Percentiles rank a stretch among this genome's conserved stretches.
Conservation (phyloP, 2,113 vertebrate genomes). For the Mola mola region DNA sequence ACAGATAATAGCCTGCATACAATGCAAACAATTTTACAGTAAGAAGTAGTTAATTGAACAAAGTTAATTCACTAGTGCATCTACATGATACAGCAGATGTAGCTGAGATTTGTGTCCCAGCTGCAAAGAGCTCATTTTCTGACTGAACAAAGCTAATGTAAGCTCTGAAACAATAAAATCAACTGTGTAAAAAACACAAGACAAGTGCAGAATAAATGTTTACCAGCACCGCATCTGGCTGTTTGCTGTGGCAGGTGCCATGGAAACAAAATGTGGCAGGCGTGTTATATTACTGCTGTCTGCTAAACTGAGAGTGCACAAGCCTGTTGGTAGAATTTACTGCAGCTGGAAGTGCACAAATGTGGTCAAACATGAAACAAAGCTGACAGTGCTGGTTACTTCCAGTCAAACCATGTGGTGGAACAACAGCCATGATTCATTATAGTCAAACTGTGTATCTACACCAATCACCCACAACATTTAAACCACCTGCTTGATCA, state of each 20-base stretch:
- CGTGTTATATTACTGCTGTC: conserved; percentile 33
- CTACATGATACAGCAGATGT: conserved; percentile 25
- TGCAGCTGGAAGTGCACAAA: conserved; percentile 22
- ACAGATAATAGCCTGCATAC: too few relatives aligned
- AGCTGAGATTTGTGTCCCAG: conserved; percentile 26
- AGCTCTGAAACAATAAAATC: conserved; percentile 33
- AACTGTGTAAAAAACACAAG: conserved; percentile 35
- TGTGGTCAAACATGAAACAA: conserved; percentile 7
- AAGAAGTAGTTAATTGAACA: too few relatives aligned
- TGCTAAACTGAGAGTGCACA: conserved; percentile 34
- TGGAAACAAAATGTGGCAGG: conserved; percentile 46
- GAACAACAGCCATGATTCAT: conserved; percentile 8
- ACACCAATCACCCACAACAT: too few relatives aligned
- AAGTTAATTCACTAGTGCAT: too few relatives aligned
- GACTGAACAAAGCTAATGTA: conserved; percentile 41
- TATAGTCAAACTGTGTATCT: too few relatives aligned
- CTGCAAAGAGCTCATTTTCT: conserved; percentile 43
- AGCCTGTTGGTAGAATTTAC: conserved; percentile 45
- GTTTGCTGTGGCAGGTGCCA: conserved; percentile 43
- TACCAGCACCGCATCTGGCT: conserved; percentile 28
- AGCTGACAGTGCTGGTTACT: conserved; percentile 25
- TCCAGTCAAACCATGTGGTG: background rate
- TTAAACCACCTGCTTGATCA: too few relatives aligned
- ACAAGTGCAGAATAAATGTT: conserved; percentile 39
- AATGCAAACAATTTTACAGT: too few relatives aligned